phyloP scores from a whole-genome alignment of 2,113 vertebrate genomes.

The Octodon degus region DNA sequence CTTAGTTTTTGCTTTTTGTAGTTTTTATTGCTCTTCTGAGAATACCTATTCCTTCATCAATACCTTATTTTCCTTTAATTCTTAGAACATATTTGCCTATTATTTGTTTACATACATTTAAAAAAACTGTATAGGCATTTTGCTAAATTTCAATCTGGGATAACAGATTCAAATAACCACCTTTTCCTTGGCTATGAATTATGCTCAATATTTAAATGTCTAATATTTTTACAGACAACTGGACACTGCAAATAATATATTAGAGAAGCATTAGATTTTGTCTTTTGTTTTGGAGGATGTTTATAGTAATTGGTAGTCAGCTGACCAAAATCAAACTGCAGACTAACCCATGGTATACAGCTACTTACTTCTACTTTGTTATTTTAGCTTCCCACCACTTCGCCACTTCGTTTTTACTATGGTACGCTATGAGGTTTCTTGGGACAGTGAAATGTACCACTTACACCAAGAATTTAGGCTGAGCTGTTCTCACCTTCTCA shows the following conservation, averaged over 20 bases:
- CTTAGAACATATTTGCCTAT: slow-evolving; percentile 11
- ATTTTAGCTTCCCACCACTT: not conserved
- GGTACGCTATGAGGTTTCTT: not conserved
- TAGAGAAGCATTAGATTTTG: not conserved
- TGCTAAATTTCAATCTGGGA: not conserved
- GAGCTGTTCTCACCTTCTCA: not conserved
- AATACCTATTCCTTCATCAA: not conserved
- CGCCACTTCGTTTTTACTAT: not conserved
- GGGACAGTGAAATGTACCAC: not conserved
- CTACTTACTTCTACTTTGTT: not conserved
- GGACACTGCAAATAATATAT: not conserved
- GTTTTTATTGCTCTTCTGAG: not conserved
- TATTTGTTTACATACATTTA: not conserved
- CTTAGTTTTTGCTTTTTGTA: not conserved
- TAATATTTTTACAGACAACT: slow-evolving; percentile 23
- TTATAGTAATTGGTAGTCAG: not conserved
- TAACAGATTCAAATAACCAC: slow-evolving; percentile 1
- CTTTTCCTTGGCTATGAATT: not conserved
- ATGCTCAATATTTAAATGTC: not conserved
- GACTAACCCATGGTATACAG: not conserved
- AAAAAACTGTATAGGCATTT: not conserved
- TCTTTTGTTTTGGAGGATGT: not conserved
- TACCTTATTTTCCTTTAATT: slow-evolving; percentile 16
- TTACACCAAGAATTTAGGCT: not conserved
- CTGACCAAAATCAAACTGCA: not conserved